phyloP scores from a whole-genome alignment of 2,888 invertebrate species.

The Syrista parreyssii region DNA sequence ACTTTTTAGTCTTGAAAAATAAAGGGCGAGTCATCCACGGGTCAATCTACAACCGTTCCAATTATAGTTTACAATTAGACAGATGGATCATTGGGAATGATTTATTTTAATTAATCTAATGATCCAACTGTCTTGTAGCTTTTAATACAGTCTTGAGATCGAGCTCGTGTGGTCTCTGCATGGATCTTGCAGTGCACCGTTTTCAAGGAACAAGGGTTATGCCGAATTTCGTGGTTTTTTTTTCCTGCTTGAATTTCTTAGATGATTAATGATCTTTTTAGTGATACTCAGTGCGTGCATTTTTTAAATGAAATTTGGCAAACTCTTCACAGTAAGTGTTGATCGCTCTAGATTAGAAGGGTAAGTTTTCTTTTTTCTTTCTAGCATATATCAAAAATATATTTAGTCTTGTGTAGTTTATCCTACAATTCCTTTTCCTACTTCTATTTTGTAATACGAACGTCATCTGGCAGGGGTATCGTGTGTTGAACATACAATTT shows the following conservation, averaged over 20 bases:
- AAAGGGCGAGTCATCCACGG: neutral
- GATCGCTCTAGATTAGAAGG: slow-evolving; percentile 2
- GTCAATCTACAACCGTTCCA: neutral
- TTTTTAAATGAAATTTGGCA: neutral
- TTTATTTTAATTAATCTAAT: neutral
- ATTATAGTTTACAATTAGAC: neutral
- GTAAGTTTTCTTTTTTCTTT: neutral
- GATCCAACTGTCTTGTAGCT: neutral
- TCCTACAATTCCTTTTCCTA: neutral
- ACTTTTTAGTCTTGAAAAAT: neutral
- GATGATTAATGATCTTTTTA: neutral
- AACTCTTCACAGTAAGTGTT: neutral
- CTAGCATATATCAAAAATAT: neutral
- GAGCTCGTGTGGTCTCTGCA: neutral
- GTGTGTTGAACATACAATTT: neutral
- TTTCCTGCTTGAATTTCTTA: neutral
- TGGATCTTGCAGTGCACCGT: neutral
- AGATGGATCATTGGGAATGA: neutral
- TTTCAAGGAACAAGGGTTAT: neutral
- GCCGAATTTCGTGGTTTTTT: neutral
- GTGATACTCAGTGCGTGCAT: neutral
- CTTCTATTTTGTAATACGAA: neutral
- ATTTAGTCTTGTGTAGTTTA: neutral
- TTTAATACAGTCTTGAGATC: neutral
- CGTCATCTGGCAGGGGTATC: too few species aligned